phyloP scores from a whole-genome alignment of 1,140 invertebrate genomes.

The Drosophila quadrilineata region DNA sequence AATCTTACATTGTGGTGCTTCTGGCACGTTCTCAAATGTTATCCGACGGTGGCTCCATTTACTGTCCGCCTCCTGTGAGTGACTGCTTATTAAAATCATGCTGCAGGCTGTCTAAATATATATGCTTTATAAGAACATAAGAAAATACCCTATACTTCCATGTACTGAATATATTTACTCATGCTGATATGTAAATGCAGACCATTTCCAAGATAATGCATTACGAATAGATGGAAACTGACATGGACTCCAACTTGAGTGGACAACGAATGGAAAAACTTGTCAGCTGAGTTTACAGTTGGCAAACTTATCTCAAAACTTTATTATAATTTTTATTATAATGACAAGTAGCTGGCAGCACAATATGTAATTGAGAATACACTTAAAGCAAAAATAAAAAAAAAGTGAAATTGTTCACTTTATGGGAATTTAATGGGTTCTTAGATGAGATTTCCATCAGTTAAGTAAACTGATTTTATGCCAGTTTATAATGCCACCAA shows the following conservation, averaged over 20 bases:
- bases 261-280: not conserved
- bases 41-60: not conserved
- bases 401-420: no score
- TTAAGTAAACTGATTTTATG: slow-evolving; percentile 13
- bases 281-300: not conserved
- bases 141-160: slow-evolving; percentile 6
- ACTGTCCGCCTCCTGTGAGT: slow-evolving; percentile 11
- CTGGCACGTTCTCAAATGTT: slow-evolving; percentile 62
- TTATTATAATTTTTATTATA: not conserved
- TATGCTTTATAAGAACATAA: slow-evolving; percentile 6
- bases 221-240: slow-evolving; percentile 7
- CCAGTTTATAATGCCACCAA: not conserved
- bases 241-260: slow-evolving; percentile 8
- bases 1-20: slow-evolving; percentile 68
- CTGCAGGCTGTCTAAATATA: slow-evolving; percentile 34
- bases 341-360: not conserved
- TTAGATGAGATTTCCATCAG: not conserved
- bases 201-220: slow-evolving; percentile 43
- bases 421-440: no score
- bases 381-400: no score
- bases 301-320: not conserved
- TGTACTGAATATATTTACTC: not conserved
- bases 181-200: slow-evolving; percentile 21
- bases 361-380: no score
- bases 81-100: slow-evolving; percentile 65